Conservation (phyloP, 2,113 vertebrate species). For the Hypomesus transpacificus region DNA sequence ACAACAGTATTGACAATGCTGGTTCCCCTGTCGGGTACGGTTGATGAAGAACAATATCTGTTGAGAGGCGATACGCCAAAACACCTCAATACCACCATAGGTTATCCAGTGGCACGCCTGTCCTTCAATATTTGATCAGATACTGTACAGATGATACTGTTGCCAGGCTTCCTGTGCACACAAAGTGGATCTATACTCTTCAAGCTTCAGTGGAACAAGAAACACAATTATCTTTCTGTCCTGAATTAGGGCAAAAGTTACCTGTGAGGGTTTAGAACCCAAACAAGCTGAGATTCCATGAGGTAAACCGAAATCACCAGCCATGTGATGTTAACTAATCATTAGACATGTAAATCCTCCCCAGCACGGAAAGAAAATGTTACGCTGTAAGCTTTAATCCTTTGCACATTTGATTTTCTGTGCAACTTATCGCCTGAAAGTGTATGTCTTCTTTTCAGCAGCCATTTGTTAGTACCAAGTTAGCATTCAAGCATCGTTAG, state of each 20-base stretch:
- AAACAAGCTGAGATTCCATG: slow-evolving; percentile 18
- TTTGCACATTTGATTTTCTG: not conserved
- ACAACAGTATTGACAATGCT: slow-evolving; percentile 30
- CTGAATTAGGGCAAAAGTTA: slow-evolving; percentile 45
- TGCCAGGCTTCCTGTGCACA: not conserved
- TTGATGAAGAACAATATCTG: too few relatives aligned
- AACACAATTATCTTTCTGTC: slow-evolving; percentile 59
- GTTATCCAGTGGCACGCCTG: slow-evolving; percentile 13
- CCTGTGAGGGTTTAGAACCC: slow-evolving; percentile 34
- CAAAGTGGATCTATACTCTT: slow-evolving; percentile 8
- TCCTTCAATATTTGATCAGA: slow-evolving; percentile 22
- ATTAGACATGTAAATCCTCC: slow-evolving; percentile 13
- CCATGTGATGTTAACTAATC: slow-evolving; percentile 36
- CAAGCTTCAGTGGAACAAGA: slow-evolving; percentile 21
- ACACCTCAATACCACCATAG: slow-evolving; percentile 13
- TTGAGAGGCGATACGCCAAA: not conserved
- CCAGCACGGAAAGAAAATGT: not conserved
- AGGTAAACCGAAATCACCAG: slow-evolving; percentile 10
- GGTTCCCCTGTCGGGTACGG: not conserved
- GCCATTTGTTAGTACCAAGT: too few relatives aligned
- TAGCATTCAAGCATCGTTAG: too few relatives aligned
- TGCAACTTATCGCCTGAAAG: too few relatives aligned
- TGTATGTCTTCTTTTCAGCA: too few relatives aligned
- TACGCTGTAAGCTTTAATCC: slow-evolving; percentile 9
- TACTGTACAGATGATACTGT: slow-evolving; percentile 24